A percentile compares a stretch with the other conserved stretches of the same genome.
Conservation (phyloP, 2,113 vertebrate species). For the Ascaphus truei region DNA sequence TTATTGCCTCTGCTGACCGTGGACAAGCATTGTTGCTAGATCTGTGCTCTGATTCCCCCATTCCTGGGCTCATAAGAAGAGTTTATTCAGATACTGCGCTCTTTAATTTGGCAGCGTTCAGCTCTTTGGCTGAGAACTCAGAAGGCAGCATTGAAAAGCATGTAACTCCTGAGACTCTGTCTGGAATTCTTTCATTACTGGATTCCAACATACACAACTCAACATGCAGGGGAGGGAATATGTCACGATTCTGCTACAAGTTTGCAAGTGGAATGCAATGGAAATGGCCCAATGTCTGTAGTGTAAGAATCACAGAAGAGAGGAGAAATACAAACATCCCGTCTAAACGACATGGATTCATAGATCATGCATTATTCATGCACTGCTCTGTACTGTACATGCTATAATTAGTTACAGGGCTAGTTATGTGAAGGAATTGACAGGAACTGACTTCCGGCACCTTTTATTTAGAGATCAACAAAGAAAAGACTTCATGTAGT, state of each 20-base stretch:
- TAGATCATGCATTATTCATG: too few species aligned
- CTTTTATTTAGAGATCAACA: too few species aligned
- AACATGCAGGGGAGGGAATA: conserved; percentile 22
- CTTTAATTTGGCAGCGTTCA: conserved; percentile 65
- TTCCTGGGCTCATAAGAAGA: conserved; percentile 54
- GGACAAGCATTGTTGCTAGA: background rate
- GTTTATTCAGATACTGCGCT: conserved; percentile 51
- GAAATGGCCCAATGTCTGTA: too few species aligned
- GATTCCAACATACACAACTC: background rate
- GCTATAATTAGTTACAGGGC: too few species aligned
- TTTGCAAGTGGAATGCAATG: background rate
- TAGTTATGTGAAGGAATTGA: too few species aligned
- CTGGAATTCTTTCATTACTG: conserved; percentile 50
- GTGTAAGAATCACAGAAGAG: too few species aligned
- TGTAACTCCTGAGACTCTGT: conserved; percentile 60
- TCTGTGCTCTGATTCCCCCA: conserved; percentile 13
- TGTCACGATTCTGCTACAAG: background rate
- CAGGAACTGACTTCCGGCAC: too few species aligned
- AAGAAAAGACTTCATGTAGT: too few species aligned
- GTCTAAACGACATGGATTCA: too few species aligned
- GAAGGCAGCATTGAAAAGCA: conserved; percentile 58
- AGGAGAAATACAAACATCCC: too few species aligned
- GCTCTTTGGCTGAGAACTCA: conserved; percentile 58
- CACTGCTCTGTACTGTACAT: too few species aligned
- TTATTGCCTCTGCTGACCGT: background rate